phyloP scores from a whole-genome alignment of 2,113 vertebrate species.

The Muntiacus reevesi region DNA sequence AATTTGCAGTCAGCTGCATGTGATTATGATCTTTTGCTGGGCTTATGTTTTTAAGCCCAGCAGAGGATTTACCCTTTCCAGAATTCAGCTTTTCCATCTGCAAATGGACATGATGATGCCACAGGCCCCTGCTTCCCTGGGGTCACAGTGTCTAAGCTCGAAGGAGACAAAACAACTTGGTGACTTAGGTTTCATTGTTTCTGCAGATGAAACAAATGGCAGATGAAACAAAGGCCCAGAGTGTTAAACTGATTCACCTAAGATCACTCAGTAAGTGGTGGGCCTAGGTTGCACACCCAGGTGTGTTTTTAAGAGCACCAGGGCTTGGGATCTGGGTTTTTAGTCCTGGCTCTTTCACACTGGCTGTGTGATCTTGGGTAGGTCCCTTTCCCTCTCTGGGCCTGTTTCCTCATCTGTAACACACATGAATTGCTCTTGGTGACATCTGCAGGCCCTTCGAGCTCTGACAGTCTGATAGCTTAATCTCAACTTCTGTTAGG shows the following conservation, averaged over 20 bases:
- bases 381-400: background rate
- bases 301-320: background rate
- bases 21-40: background rate
- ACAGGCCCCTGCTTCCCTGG: background rate
- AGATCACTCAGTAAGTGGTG: background rate
- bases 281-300: background rate
- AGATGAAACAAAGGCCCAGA: background rate
- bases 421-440: background rate
- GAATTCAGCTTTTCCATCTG: background rate
- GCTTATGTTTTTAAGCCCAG: background rate
- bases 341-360: background rate
- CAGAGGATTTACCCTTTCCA: background rate
- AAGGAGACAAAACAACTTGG: background rate
- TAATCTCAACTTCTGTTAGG: background rate
- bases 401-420: background rate
- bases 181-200: background rate
- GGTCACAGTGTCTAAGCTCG: background rate
- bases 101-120: background rate
- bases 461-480: background rate
- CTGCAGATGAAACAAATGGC: background rate
- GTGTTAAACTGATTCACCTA: background rate
- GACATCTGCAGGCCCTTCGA: background rate
- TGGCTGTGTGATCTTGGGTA: background rate
- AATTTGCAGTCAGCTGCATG: background rate
- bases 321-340: background rate